Evolutionary conservation across 2,888 invertebrate species (phyloP), one percentile per base, ranked within the genome.

Genomic region (Tenodera sinensis): DNA sequence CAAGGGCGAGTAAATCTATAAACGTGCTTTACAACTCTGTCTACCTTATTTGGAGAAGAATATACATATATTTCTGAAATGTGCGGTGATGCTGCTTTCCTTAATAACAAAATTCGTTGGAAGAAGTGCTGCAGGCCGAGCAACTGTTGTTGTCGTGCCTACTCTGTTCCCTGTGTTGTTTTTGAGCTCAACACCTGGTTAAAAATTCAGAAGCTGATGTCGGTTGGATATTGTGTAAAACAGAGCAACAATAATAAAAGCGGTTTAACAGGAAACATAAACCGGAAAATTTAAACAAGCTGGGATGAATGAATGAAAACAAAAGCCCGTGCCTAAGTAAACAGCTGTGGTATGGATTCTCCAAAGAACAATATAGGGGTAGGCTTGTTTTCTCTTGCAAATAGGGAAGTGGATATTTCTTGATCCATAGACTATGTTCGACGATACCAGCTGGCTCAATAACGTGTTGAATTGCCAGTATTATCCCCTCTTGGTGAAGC

Each of bases 221-320:
- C 9, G 42, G 42, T 42, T 42, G 42, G 12, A 42, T 71, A 71
- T 71, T 71, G 20, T 71, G 54, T 71, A 71, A 20, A 71, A 71
- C 54, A 71, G 54, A 71, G 54, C 54, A 71, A 71, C 54, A 71
- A 71, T 71, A 71, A 71, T 71, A 84, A 84, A 84, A 25, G 28
- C 28, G 28, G 84, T 84, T 84, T 84, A 84, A 84, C 84, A 30
- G 28, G 84, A 84, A 84, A 84, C 34, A 84, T 84, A 84, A 84
- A 84, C 84, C 84, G 28, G 28, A 84, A 84, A 84, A 84, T 30
- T 84, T 28, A 84, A 84, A 84, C 84, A 84, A 84, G 84, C 30
- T 84, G 15, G 30, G 84, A 84, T 84, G 84, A 25, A 34, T 84
- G 84, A 84, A 84, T 84, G 84, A 84, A 84, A 84, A 84, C 30